phyloP scores from a whole-genome alignment of 1,140 invertebrate species.

The Sipha flava region DNA sequence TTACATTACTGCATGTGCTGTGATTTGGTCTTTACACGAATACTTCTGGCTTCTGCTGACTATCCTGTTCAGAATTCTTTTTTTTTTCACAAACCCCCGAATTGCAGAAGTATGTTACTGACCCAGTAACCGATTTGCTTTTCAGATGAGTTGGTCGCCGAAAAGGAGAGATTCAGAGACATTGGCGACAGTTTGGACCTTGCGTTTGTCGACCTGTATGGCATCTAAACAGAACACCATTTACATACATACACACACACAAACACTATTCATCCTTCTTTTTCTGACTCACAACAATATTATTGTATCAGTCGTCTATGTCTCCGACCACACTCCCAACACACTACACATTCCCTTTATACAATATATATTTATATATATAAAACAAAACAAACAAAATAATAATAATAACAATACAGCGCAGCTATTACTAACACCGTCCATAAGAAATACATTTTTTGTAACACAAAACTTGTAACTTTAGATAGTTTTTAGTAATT shows the following conservation, averaged over 20 bases:
- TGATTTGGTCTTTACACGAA: slow-evolving; percentile 30
- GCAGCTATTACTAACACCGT: slow-evolving; percentile 13
- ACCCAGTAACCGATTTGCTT: slow-evolving; percentile 37
- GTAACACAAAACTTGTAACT: slow-evolving; percentile 1
- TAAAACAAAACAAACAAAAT: not conserved
- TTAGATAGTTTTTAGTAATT: not conserved
- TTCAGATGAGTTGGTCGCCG: slow-evolving; percentile 95
- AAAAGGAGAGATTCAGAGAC: slow-evolving; percentile 99
- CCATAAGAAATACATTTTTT: not conserved
- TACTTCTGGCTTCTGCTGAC: not conserved
- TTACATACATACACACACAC: not conserved
- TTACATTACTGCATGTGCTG: no score
- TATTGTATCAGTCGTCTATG: not conserved
- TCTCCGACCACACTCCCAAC: not conserved
- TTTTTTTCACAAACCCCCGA: not conserved
- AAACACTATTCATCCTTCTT: not conserved
- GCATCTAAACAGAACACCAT: slow-evolving; percentile 51
- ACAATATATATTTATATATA: not conserved
- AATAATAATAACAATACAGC: no score
- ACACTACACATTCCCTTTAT: slow-evolving; percentile 17
- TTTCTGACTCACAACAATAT: not conserved
- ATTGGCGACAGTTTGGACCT: slow-evolving; percentile 98
- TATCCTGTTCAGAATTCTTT: slow-evolving; percentile 7
- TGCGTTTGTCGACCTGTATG: slow-evolving; percentile 95
- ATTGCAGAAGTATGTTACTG: not conserved